Evolutionary conservation across 2,113 vertebrate genomes (phyloP).

Genomic region (Garra rufa): DNA sequence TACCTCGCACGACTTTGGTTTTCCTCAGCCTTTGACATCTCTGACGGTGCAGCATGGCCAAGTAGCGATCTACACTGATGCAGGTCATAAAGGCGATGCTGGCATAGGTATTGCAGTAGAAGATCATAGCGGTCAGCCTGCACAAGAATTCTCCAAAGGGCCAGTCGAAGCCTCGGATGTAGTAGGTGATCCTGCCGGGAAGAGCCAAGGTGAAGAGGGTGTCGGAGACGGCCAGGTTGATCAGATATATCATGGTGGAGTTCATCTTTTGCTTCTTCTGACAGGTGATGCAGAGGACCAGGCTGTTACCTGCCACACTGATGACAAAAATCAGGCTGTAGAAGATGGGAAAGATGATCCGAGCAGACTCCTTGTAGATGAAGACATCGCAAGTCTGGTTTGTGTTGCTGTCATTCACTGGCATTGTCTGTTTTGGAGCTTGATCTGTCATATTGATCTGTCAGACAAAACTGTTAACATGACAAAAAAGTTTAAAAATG

Average conservation of each 20-base stretch:
- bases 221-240: constrained; percentile 83
- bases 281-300: constrained; percentile 81
- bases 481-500: background rate
- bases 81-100: constrained; percentile 87
- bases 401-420: constrained; percentile 13
- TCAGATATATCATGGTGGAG: constrained; percentile 81
- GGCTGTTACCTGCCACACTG: constrained; percentile 77
- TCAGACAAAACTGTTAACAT: background rate
- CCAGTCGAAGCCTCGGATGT: constrained; percentile 81
- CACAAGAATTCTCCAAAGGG: constrained; percentile 83
- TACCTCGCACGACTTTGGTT: constrained; percentile 64
- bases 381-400: constrained; percentile 79
- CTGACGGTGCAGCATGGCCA: constrained; percentile 82
- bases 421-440: background rate
- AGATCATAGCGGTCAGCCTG: constrained; percentile 76
- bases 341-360: constrained; percentile 78
- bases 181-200: constrained; percentile 81
- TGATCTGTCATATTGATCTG: constrained; percentile 23
- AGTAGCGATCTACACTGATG: constrained; percentile 82
- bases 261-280: constrained; percentile 83
- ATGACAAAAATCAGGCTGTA: constrained; percentile 77
- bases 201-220: constrained; percentile 82
- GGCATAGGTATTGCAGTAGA: constrained; percentile 84
- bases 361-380: constrained; percentile 66
- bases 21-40: constrained; percentile 68